A percentile compares a stretch with the other conserved stretches of the same genome.
Evolutionary conservation across 2,888 invertebrate species (phyloP).

Genomic region (Andrena minutula): DNA sequence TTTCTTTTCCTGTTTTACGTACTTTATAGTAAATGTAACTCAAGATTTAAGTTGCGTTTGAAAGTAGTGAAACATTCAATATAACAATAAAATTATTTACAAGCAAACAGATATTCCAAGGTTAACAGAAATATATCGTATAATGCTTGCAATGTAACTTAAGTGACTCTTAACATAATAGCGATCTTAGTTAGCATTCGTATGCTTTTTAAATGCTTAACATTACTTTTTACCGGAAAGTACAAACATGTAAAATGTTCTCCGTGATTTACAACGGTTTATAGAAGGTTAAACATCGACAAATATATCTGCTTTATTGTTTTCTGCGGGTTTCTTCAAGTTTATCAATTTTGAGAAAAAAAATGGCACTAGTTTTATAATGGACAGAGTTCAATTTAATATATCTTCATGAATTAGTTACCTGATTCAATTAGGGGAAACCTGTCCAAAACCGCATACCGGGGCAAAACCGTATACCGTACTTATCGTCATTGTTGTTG

Average conservation of each 20-base stretch:
- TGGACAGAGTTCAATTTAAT: constrained; percentile 10
- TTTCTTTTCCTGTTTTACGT: background rate
- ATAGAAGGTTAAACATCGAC: constrained; percentile 20
- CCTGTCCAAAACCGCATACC: too few relatives aligned
- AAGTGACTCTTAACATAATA: constrained; percentile 13
- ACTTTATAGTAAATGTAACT: background rate
- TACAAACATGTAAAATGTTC: constrained; percentile 20
- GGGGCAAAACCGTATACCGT: too few relatives aligned
- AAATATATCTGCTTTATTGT: constrained; percentile 23
- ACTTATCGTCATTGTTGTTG: too few relatives aligned
- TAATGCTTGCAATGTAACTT: constrained; percentile 16
- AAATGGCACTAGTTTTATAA: background rate
- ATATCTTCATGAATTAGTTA: background rate
- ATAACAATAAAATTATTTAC: constrained; percentile 13
- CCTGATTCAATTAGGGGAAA: background rate
- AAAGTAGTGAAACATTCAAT: constrained; percentile 4
- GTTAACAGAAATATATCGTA: constrained; percentile 7
- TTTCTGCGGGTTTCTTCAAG: background rate
- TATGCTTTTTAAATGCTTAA: constrained; percentile 26
- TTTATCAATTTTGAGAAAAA: background rate
- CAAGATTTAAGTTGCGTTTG: background rate
- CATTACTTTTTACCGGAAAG: constrained; percentile 14
- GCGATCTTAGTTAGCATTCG: constrained; percentile 3
- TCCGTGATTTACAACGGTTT: constrained; percentile 15
- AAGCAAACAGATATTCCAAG: background rate